These are phyloP conservation scores for Limnodromus scolopaceus DNA, from an alignment of 2,797 vertebrate genomes.

Conservation along the genomic window DNA sequence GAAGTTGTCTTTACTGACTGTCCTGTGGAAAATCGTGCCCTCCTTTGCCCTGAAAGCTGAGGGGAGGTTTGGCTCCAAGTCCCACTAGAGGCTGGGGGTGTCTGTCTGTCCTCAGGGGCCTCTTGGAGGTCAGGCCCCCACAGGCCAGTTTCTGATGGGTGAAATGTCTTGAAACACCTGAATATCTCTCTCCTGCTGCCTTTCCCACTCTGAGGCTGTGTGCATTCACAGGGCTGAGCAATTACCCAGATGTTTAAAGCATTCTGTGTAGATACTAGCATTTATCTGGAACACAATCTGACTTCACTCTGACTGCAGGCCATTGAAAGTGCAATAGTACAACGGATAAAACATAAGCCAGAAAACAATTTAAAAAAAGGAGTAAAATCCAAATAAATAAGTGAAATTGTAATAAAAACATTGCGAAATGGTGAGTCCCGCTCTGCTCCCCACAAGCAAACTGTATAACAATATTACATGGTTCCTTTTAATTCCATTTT, in stretches of 20 bases:
- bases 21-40: neutral
- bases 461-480: neutral
- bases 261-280: neutral
- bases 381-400: neutral
- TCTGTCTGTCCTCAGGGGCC: neutral
- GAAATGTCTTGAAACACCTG: too few species aligned
- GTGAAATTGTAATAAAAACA: neutral
- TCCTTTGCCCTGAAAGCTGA: too few species aligned
- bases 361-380: neutral
- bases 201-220: neutral
- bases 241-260: neutral
- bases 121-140: neutral
- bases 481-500: neutral
- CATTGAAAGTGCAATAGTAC: neutral
- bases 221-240: neutral
- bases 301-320: neutral
- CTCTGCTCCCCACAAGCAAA: neutral
- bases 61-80: neutral
- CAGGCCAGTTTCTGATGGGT: too few species aligned
- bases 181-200: neutral
- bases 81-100: fast-evolving
- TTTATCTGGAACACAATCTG: neutral
- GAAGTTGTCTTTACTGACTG: neutral
- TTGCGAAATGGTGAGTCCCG: neutral
- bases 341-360: neutral